These are phyloP conservation scores for Pseudopleuronectes americanus DNA, from an alignment of 2,797 vertebrate species.

Conservation along the genomic window DNA sequence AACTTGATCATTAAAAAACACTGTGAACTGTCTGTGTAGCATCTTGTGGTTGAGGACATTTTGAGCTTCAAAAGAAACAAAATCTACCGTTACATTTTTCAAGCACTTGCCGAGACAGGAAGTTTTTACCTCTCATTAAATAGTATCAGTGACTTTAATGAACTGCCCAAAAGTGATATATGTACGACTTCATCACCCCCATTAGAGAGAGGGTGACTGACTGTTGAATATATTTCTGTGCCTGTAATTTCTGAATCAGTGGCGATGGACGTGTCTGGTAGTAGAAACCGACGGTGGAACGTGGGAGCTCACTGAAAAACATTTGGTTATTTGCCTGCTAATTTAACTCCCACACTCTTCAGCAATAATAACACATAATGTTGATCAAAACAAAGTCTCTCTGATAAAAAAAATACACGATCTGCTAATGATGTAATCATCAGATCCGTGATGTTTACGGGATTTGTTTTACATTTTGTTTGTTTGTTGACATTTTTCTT, in stretches of 20 bases:
- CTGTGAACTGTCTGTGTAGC: too few species aligned
- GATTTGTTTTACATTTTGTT: too few species aligned
- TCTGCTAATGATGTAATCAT: neutral
- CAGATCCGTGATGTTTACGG: too few species aligned
- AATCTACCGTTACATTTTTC: neutral
- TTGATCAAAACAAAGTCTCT: neutral
- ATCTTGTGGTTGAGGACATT: too few species aligned
- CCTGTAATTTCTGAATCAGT: slow-evolving; percentile 27
- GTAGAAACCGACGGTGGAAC: slow-evolving; percentile 26
- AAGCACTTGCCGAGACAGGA: neutral
- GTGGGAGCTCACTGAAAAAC: slow-evolving; percentile 23
- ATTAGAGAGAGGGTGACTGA: slow-evolving; percentile 13
- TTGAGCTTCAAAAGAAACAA: neutral
- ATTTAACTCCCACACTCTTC: slow-evolving; percentile 49
- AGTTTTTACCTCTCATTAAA: slow-evolving; percentile 29
- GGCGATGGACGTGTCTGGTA: slow-evolving; percentile 12
- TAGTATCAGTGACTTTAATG: slow-evolving; percentile 23
- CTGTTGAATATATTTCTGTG: slow-evolving; percentile 17
- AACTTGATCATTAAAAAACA: too few species aligned
- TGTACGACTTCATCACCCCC: slow-evolving; percentile 20
- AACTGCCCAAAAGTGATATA: slow-evolving; percentile 19
- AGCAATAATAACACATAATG: slow-evolving; percentile 11
- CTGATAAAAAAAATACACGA: neutral
- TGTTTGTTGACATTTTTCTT: too few species aligned
- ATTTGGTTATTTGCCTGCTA: slow-evolving; percentile 42